phyloP scores from a whole-genome alignment of 2,113 vertebrate genomes.

The Eptatretus burgeri region DNA sequence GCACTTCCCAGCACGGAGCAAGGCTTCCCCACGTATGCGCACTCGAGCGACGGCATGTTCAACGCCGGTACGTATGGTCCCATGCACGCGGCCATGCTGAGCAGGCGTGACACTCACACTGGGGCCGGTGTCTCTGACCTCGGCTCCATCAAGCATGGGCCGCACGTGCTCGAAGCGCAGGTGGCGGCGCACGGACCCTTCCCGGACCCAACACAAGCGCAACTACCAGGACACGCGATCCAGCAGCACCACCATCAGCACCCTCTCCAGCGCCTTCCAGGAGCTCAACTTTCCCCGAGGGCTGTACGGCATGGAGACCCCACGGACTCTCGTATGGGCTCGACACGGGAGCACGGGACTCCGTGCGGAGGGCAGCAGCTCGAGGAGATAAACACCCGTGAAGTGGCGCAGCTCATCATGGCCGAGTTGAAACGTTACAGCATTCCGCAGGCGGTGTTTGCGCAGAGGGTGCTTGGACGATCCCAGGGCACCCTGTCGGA shows the following conservation, averaged over 20 bases:
- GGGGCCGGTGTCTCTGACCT: constrained; percentile 46
- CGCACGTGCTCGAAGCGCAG: constrained; percentile 24
- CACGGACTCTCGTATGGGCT: constrained; percentile 14
- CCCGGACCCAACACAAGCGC: constrained; percentile 15
- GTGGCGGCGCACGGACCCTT: constrained; percentile 38
- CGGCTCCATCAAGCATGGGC: constrained; percentile 41
- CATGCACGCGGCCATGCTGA: constrained; percentile 57
- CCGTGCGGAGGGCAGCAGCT: constrained; percentile 34
- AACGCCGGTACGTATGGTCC: constrained; percentile 70
- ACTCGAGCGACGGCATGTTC: constrained; percentile 31
- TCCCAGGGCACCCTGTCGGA: constrained; percentile 91
- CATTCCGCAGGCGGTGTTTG: constrained; percentile 95
- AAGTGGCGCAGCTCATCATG: constrained; percentile 82
- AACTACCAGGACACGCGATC: too few relatives aligned
- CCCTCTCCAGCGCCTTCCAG: too few relatives aligned
- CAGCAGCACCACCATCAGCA: too few relatives aligned
- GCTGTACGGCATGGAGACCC: constrained; percentile 26
- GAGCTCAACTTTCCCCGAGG: background rate
- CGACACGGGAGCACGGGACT: constrained; percentile 25
- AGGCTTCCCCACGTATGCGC: constrained; percentile 46
- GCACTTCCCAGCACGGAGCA: constrained; percentile 71
- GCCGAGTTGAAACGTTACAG: constrained; percentile 93
- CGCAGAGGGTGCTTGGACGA: constrained; percentile 81
- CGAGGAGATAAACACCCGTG: constrained; percentile 94
- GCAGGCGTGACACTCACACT: constrained; percentile 45